Evolutionary conservation across 2,113 vertebrate species (phyloP), one percentile per base, ranked within the genome.

Genomic region (Rhineura floridana): DNA sequence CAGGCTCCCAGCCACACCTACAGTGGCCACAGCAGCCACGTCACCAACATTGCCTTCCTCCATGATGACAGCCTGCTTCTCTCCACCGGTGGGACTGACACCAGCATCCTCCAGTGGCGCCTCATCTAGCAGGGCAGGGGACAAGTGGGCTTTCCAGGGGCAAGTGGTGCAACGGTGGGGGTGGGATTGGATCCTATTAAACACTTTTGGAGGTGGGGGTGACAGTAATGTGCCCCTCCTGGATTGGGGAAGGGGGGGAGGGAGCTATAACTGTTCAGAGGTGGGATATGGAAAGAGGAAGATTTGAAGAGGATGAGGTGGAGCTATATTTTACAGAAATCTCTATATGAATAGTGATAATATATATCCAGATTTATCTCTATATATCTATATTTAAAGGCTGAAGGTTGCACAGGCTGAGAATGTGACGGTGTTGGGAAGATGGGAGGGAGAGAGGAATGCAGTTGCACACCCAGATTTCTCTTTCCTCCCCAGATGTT

Each of bases 1-100:
- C 93, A 99, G 98, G 98, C 98, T 83, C 97, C 95, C 1, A 97
- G 97, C 96, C 97, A 98, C 92, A 95, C 96, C 84, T 98, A 98
- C 2, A 94, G 96, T 2, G 98, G 98, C 86, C 98, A 99, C 96
- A 98, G 98, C 97, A 99, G 98, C 95, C 98, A 99, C n/a, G 98
- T 99, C 95, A 99, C 98, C 88, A 98, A 98, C 13, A 96, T 98
- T 94, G 97, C 98, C 96, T 99, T 99, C 96, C 95, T 98, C 90
- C 97, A 97, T 84, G 96, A 98, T 46, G 96, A 98, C 97, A 96
- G 97, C 86, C 85, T 95, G 92, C 97, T 98, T 83, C 93, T 99
- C 87, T 98, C 98, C 88, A 98, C 97, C 0, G 98, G 98, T 2
- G 98, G 98, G 90, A 98, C 98, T 83, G 98, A 99, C 92, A 98